Conservation (phyloP, 2,797 vertebrate genomes). For the Eptatretus atami region DNA sequence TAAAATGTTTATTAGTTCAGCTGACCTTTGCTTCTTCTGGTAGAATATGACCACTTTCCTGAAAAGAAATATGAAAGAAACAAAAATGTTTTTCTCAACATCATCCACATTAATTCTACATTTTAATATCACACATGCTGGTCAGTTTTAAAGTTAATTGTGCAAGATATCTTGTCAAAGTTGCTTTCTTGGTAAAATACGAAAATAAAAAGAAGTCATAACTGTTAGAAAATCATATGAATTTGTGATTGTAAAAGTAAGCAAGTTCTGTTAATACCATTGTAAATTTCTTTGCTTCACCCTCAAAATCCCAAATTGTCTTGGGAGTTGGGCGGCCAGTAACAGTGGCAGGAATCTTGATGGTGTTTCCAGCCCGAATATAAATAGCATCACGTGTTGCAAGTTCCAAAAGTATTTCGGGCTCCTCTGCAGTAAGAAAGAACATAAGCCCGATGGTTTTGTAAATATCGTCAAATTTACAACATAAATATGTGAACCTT, state of each 20-base stretch:
- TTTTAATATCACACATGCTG: neutral
- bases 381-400: conserved; percentile 34
- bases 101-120: conserved; percentile 6
- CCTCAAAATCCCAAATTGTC: conserved; percentile 70
- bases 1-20: neutral
- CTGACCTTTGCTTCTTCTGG: conserved; percentile 66
- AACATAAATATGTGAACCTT: no score
- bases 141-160: neutral
- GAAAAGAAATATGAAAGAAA: conserved; percentile 11
- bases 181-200: conserved; percentile 7
- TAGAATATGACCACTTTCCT: conserved; percentile 47
- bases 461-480: no score
- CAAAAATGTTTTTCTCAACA: no score
- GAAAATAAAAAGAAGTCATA: neutral
- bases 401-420: conserved; percentile 40
- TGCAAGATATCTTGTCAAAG: neutral
- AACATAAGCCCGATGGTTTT: no score
- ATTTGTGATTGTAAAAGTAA: neutral
- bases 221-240: conserved; percentile 2
- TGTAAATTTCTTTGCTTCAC: conserved; percentile 45
- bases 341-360: conserved; percentile 53
- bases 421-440: conserved; percentile 23
- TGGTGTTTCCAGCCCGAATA: conserved; percentile 39
- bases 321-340: conserved; percentile 63
- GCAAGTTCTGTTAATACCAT: conserved; percentile 19